Percentiles rank a stretch among this genome's conserved stretches.
phyloP scores from a whole-genome alignment of 2,113 vertebrate species.

The Gadus macrocephalus region DNA sequence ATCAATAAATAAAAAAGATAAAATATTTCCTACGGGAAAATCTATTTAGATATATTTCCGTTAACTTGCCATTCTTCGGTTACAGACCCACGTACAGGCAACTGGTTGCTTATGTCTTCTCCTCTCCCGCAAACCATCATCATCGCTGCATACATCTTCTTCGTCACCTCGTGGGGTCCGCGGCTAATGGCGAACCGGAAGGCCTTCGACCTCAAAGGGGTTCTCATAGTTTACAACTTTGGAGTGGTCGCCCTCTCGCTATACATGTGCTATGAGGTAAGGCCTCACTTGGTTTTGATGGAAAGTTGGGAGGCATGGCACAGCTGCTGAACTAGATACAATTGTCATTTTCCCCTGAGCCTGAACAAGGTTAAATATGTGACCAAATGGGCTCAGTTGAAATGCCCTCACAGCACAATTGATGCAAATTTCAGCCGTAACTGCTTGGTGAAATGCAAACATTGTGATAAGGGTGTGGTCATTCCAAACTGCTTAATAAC shows the following conservation, averaged over 20 bases:
- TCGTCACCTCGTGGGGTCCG: slow-evolving; percentile 87
- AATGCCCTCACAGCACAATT: too few relatives aligned
- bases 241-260: slow-evolving; percentile 84
- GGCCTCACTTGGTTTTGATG: slow-evolving; percentile 18
- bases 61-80: neutral
- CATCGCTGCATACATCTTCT: slow-evolving; percentile 84
- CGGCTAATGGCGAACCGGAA: slow-evolving; percentile 95
- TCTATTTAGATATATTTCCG: neutral
- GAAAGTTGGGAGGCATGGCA: too few relatives aligned
- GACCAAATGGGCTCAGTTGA: too few relatives aligned
- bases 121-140: slow-evolving; percentile 85
- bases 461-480: too few relatives aligned
- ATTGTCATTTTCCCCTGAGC: too few relatives aligned
- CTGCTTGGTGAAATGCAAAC: too few relatives aligned
- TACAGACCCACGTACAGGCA: slow-evolving; percentile 82
- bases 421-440: too few relatives aligned
- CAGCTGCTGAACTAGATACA: too few relatives aligned
- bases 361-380: too few relatives aligned
- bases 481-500: too few relatives aligned
- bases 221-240: slow-evolving; percentile 88
- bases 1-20: too few relatives aligned
- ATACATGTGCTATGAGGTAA: slow-evolving; percentile 93
- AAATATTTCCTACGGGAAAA: too few relatives aligned
- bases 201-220: slow-evolving; percentile 84
- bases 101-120: slow-evolving; percentile 90